Percentiles rank a stretch among this genome's conserved stretches.
These are phyloP conservation scores for Nibea coibor DNA, from an alignment of 2,113 vertebrate species.

Conservation along the genomic window DNA sequence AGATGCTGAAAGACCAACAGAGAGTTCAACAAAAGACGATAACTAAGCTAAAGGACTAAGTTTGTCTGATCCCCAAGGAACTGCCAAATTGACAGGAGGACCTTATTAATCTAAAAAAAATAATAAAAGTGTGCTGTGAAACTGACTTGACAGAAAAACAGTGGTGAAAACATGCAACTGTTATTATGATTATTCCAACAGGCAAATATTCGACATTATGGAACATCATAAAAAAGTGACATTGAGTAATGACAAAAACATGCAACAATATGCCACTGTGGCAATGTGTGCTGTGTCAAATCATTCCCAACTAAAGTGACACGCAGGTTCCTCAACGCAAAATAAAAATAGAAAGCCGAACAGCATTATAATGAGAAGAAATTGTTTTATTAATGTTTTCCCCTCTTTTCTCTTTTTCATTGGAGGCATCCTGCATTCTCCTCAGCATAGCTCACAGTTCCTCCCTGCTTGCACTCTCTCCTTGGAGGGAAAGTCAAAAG, in stretches of 20 bases:
- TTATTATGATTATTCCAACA: slow-evolving; percentile 61
- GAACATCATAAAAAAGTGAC: slow-evolving; percentile 73
- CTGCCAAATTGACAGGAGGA: background rate
- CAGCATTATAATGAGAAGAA: slow-evolving; percentile 73
- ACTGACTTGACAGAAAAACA: slow-evolving; percentile 4
- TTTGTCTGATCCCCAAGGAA: background rate
- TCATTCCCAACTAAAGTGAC: slow-evolving; percentile 66
- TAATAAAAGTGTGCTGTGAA: slow-evolving; percentile 15
- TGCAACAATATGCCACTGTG: slow-evolving; percentile 59
- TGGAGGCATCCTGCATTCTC: slow-evolving; percentile 62
- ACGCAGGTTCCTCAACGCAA: slow-evolving; percentile 52
- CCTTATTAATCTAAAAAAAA: slow-evolving; percentile 7
- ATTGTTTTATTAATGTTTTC: slow-evolving; percentile 78
- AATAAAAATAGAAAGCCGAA: slow-evolving; percentile 75
- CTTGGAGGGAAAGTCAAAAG: slow-evolving; percentile 83
- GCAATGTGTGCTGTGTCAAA: slow-evolving; percentile 64
- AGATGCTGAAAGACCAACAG: background rate
- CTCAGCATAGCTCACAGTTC: slow-evolving; percentile 77
- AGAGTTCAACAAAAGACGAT: slow-evolving; percentile 3
- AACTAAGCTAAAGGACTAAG: background rate
- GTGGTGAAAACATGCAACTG: slow-evolving; percentile 26
- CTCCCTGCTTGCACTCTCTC: slow-evolving; percentile 70
- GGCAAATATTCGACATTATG: slow-evolving; percentile 63
- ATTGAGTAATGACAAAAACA: slow-evolving; percentile 77
- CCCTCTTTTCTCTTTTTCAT: slow-evolving; percentile 42